Conservation (phyloP, 2,113 vertebrate genomes). For the Nerophis ophidion region DNA sequence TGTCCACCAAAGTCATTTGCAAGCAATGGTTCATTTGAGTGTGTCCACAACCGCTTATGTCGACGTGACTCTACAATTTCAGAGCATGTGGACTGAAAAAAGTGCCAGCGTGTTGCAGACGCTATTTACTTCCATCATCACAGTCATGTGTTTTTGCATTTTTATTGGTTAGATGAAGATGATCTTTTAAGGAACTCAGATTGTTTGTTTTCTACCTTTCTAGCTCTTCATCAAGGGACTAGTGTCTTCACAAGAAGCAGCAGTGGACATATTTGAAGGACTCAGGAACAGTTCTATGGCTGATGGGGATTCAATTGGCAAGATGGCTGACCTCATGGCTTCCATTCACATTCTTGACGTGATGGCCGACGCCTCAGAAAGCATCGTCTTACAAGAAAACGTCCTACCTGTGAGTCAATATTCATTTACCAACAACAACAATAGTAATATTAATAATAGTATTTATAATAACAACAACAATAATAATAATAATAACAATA, state of each 20-base stretch:
- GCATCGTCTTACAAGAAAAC: neutral
- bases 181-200: neutral
- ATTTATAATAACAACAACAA: too few relatives aligned
- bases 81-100: too few relatives aligned
- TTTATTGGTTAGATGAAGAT: neutral
- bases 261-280: conserved; percentile 46
- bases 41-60: too few relatives aligned
- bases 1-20: too few relatives aligned
- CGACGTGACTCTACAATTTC: too few relatives aligned
- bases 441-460: too few relatives aligned
- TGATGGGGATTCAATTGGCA: fast-evolving
- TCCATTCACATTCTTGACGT: conserved; percentile 44
- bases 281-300: conserved; percentile 40
- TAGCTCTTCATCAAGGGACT: conserved; percentile 59
- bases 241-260: conserved; percentile 40
- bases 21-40: too few relatives aligned
- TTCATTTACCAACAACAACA: neutral
- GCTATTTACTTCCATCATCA: too few relatives aligned
- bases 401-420: conserved; percentile 52
- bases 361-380: conserved; percentile 20
- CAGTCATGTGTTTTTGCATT: neutral
- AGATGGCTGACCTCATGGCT: conserved; percentile 34
- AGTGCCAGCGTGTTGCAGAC: too few relatives aligned
- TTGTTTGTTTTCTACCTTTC: conserved; percentile 11
- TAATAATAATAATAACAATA: too few relatives aligned